Base-by-base conservation (phyloP, 2,797 vertebrate species). In the Oreonectes daqikongensis region DNA sequence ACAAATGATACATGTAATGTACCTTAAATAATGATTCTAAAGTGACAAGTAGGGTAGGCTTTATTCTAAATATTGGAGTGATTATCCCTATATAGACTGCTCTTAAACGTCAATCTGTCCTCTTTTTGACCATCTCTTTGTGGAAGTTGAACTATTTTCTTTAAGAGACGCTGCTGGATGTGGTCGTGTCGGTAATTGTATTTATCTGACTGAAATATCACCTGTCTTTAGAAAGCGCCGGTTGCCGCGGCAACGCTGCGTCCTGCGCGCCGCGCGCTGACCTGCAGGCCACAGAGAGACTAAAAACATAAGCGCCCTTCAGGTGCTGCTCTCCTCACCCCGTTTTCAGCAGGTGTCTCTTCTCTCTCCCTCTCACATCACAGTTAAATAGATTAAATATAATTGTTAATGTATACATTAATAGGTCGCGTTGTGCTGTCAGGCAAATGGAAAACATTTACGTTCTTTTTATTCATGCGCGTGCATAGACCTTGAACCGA, bases 221-320 rank as follows among this genome's bases (percentile, higher is more conserved):
- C 24, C 75, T 30, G 42, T 79, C 53, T 79, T n/a, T 65, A 38
- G 64, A 67, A 67, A 65, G 28, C 63, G 67, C 15, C 65, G 2
- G 78, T 55, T 79, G 80, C 75, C 76, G 60, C 64, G 74, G 79
- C 74, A 81, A 83, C 73, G 65, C 30, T 7, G 79, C 12, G 52
- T 32, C 50, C 74, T 35, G 76, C n/a, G 42, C 12, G 30, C 26
- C n/a, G 42, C 12, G 30, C 26, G 69, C 44, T 61, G 69, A 77
- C 64, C 79, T 64, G 30, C n/a, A n/a, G 79, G 64, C 46, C 64
- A 60, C 22, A 46, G 30, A 32, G 18, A 66, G 15, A 38, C 66
- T 64, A 75, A 74, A 69, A 75, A 69, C 63, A 20, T 38, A 40
- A 32, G 42, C 40, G 30, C 42, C 44, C 53, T 22, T 40, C 63